Conservation (phyloP, 2,888 invertebrate species). For the Mythimna pallens region DNA sequence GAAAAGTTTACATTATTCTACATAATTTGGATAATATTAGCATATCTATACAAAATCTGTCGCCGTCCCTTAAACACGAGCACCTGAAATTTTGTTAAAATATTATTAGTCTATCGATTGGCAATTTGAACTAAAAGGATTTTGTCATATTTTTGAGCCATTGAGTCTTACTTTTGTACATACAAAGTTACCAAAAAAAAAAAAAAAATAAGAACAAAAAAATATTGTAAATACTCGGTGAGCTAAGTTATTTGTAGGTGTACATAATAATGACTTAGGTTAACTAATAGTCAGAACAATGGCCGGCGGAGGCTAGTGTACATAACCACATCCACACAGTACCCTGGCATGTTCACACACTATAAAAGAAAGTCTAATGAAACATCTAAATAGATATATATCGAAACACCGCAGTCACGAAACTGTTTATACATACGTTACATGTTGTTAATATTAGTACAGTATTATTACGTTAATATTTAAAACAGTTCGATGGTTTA, state of each 20-base stretch:
- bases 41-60: constrained; percentile 12
- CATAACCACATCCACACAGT: constrained; percentile 26
- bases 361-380: constrained; percentile 44
- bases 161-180: constrained; percentile 30
- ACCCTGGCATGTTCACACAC: constrained; percentile 51
- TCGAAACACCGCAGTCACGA: constrained; percentile 39
- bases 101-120: constrained; percentile 3
- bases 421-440: constrained; percentile 29
- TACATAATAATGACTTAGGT: constrained; percentile 34
- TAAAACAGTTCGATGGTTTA: constrained; percentile 10
- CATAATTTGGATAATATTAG: background rate
- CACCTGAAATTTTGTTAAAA: constrained; percentile 14
- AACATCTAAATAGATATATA: constrained; percentile 41
- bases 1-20: background rate
- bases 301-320: constrained; percentile 15
- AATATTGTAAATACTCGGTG: constrained; percentile 32
- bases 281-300: constrained; percentile 21
- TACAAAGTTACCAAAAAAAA: constrained; percentile 33
- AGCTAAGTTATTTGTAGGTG: constrained; percentile 4
- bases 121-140: constrained; percentile 8
- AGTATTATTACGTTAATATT: constrained; percentile 27
- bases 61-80: constrained; percentile 20
- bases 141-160: constrained; percentile 19
- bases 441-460: constrained; percentile 37
- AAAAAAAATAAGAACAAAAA: constrained; percentile 21